These are phyloP conservation scores for Matsumurasca onukii DNA, from an alignment of 1,140 invertebrate genomes.

Conservation along the genomic window DNA sequence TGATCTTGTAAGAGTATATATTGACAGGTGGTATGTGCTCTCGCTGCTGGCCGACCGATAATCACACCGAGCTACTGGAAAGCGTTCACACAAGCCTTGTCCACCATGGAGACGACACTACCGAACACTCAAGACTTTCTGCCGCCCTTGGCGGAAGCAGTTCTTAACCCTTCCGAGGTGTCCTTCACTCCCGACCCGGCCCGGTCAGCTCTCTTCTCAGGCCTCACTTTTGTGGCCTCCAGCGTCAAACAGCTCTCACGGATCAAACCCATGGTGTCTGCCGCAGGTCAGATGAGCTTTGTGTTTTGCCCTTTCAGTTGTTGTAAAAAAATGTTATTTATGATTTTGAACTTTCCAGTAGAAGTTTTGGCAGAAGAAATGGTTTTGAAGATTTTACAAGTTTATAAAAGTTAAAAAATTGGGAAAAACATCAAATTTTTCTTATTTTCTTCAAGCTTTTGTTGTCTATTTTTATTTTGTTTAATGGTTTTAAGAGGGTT, in stretches of 20 bases:
- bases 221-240: conserved; percentile 50
- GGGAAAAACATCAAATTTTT: too few relatives aligned
- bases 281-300: conserved; percentile 19
- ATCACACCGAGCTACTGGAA: conserved; percentile 49
- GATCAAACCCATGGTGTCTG: conserved; percentile 21
- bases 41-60: conserved; percentile 48
- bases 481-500: too few relatives aligned
- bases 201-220: conserved; percentile 47
- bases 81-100: conserved; percentile 40
- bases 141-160: conserved; percentile 48
- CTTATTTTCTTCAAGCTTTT: too few relatives aligned
- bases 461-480: too few relatives aligned
- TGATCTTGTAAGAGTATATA: not conserved
- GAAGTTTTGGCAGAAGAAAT: too few relatives aligned
- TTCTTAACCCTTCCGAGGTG: conserved; percentile 44
- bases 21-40: conserved; percentile 50
- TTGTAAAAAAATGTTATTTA: not conserved
- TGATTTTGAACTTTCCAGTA: not conserved
- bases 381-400: too few relatives aligned
- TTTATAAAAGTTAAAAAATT: too few relatives aligned
- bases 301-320: not conserved
- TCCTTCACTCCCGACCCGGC: conserved; percentile 46
- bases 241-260: conserved; percentile 45
- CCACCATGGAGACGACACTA: conserved; percentile 34
- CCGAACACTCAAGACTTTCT: conserved; percentile 47